Evolutionary conservation across 2,113 vertebrate species (phyloP), one percentile per base, ranked within the genome.

Genomic region (Gasterosteus nipponicus): DNA sequence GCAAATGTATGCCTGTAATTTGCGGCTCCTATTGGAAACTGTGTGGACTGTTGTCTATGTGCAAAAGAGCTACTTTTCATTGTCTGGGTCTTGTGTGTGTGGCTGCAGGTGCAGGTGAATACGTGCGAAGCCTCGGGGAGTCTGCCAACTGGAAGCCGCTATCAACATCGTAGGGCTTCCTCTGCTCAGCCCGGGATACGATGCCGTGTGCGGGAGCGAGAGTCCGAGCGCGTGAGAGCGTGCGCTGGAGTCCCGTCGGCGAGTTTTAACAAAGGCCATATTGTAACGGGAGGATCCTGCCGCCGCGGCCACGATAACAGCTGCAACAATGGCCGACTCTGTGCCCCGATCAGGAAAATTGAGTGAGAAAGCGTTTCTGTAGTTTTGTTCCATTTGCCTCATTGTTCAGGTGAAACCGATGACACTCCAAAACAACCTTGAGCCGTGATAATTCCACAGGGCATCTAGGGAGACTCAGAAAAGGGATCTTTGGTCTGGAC

Each of bases 341-440:
- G 47, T 3, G 29, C 68, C 66, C 60, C 65, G 67, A 80, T 84
- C 71, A 60, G 47, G 61, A 75, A 56, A 83, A 88, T 81, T 66
- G 65, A 80, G 69, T 4, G 8, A 10, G 38, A 72, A 46, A 46
- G 44, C 39, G 76, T 79, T 69, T 83, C 60, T 59, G 69, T 77
- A 54, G 62, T 84, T 85, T 78, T 39, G 44, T 69, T 81, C 74
- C 31, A 78, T 77, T 86, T 69, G 60, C 61, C 44, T 65, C 1
- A 38, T 85, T 82, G 78, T 44, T 82, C 68, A 73, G 75, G 84
- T 81, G 49, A 88, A 59, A 74, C 18, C 14, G 58, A 85, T 68
- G 84, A 82, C 72, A 71, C 83, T 65, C 66, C 59, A 75, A 64
- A 83, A 87, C 86, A 88, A 91, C 90, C 83, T 82, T 89, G 86